phyloP scores from a whole-genome alignment of 2,797 vertebrate genomes.

The Phrynocephalus guinanensis region DNA sequence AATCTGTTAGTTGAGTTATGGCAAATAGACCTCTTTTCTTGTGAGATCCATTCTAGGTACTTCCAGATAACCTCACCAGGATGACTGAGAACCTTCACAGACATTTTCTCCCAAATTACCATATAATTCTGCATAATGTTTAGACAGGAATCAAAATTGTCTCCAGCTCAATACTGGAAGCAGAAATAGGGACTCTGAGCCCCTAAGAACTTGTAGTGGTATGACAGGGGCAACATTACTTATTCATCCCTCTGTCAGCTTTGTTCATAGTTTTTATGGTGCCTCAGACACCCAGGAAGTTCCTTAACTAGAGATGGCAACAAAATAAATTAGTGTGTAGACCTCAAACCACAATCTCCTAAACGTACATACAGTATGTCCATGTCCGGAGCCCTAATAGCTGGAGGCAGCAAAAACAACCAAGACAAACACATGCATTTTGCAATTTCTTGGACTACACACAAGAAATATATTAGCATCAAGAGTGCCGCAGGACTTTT shows the following conservation, averaged over 20 bases:
- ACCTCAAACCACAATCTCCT: not conserved
- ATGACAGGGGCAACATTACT: not conserved
- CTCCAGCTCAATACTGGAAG: not conserved
- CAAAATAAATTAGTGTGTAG: not conserved
- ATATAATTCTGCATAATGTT: not conserved
- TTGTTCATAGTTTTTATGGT: not conserved
- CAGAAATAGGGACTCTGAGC: not conserved
- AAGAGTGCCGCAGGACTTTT: too few relatives aligned
- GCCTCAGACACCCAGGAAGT: not conserved
- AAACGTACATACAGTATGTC: not conserved
- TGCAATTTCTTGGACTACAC: too few relatives aligned
- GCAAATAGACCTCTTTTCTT: too few relatives aligned
- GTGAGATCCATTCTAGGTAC: too few relatives aligned
- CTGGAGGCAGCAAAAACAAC: not conserved
- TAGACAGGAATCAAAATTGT: not conserved
- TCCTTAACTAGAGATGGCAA: not conserved
- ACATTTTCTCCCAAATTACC: not conserved
- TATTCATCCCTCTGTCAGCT: not conserved
- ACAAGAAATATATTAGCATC: too few relatives aligned
- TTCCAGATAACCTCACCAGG: too few relatives aligned
- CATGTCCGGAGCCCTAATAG: not conserved
- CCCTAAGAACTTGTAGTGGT: not conserved
- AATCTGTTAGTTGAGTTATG: not conserved
- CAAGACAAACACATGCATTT: too few relatives aligned
- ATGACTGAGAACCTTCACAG: not conserved